Evolutionary conservation across 2,113 vertebrate species (phyloP).

Genomic region (Xiphophorus couchianus): DNA sequence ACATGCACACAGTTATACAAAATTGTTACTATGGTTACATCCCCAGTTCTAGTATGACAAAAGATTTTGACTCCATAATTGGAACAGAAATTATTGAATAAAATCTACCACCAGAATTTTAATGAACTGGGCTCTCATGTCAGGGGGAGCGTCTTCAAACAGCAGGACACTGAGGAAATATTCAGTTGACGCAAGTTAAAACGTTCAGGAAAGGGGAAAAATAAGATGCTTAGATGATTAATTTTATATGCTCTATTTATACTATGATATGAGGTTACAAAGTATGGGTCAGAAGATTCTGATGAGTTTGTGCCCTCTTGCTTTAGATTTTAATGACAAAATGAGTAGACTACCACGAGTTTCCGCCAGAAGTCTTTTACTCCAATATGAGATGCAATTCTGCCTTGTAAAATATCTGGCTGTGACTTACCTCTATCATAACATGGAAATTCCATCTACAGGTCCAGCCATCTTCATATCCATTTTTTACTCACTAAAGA

Average conservation of each 20-base stretch:
- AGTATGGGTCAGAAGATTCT: neutral
- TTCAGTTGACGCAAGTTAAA: neutral
- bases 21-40: neutral
- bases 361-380: neutral
- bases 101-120: neutral
- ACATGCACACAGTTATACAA: neutral
- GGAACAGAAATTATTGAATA: neutral
- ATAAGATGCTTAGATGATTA: neutral
- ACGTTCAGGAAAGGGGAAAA: neutral
- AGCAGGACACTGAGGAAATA: neutral
- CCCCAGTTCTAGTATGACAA: neutral
- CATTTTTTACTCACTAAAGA: neutral
- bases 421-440: neutral
- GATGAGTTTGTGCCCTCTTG: neutral
- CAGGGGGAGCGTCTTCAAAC: neutral
- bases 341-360: neutral
- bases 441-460: neutral
- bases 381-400: neutral
- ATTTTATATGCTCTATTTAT: neutral
- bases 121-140: neutral
- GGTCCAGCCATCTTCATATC: neutral
- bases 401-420: neutral
- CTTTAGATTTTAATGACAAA: slow-evolving; percentile 1
- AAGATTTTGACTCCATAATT: neutral
- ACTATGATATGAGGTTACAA: neutral